Conservation (phyloP, 2,888 invertebrate genomes). For the Pseudanteris insignis region DNA sequence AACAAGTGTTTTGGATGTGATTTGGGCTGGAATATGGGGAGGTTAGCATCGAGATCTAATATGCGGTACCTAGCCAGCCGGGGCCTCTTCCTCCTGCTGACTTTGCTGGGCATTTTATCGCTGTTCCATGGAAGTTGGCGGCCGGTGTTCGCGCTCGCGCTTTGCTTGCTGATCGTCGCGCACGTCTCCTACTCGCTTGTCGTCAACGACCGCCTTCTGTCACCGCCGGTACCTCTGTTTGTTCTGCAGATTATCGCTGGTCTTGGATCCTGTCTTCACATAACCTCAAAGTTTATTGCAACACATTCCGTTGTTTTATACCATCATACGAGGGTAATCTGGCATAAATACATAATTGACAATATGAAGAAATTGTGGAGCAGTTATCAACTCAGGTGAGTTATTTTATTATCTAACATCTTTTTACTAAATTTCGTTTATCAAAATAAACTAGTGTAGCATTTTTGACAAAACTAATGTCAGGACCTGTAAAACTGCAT, state of each 20-base stretch:
- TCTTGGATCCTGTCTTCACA: slow-evolving; percentile 15
- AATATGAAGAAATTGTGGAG: slow-evolving; percentile 28
- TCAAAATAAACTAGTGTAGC: too few species aligned
- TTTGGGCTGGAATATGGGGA: slow-evolving; percentile 53
- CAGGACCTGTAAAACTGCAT: too few species aligned
- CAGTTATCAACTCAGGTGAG: slow-evolving; percentile 29
- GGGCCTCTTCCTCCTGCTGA: slow-evolving; percentile 56
- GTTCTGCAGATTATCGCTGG: slow-evolving; percentile 6
- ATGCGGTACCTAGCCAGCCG: slow-evolving; percentile 63
- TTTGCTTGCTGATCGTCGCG: slow-evolving; percentile 53
- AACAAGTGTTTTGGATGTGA: slow-evolving; percentile 1
- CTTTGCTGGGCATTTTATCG: slow-evolving; percentile 56
- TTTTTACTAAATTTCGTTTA: too few species aligned
- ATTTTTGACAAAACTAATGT: too few species aligned
- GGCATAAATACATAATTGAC: slow-evolving; percentile 3
- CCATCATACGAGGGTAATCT: neutral
- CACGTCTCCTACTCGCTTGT: slow-evolving; percentile 59
- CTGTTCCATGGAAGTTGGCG: slow-evolving; percentile 59
- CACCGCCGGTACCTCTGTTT: slow-evolving; percentile 52
- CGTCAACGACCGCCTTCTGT: slow-evolving; percentile 57
- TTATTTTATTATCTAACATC: neutral
- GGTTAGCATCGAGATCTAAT: slow-evolving; percentile 62
- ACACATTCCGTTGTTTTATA: slow-evolving; percentile 9
- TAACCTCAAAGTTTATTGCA: slow-evolving; percentile 28
- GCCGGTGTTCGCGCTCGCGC: slow-evolving; percentile 52